Conservation (phyloP, 2,888 invertebrate species). For the Smittia aterrima region DNA sequence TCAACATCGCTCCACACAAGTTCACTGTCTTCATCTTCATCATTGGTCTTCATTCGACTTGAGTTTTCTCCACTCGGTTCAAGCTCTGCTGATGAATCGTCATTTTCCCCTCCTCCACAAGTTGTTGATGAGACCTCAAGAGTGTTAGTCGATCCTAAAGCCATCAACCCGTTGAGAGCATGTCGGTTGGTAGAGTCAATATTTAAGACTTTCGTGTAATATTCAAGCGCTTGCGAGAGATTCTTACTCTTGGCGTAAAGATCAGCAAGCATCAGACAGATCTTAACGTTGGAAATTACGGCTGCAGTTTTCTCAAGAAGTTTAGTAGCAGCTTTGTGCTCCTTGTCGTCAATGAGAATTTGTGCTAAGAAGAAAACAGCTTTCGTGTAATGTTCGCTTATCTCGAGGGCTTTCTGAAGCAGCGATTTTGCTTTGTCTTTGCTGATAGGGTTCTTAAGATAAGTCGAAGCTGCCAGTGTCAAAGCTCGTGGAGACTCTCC, state of each 20-base stretch:
- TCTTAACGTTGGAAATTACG: constrained; percentile 41
- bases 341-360: constrained; percentile 65
- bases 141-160: constrained; percentile 48
- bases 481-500: constrained; percentile 70
- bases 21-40: constrained; percentile 58
- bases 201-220: constrained; percentile 45
- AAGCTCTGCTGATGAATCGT: constrained; percentile 48
- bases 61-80: constrained; percentile 50
- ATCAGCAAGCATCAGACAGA: constrained; percentile 29
- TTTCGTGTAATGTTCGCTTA: constrained; percentile 69
- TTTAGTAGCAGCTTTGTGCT: constrained; percentile 65
- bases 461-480: constrained; percentile 71
- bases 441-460: constrained; percentile 63
- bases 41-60: constrained; percentile 53
- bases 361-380: constrained; percentile 72
- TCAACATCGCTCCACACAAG: constrained; percentile 63
- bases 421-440: constrained; percentile 63
- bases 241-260: constrained; percentile 32
- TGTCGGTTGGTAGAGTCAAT: constrained; percentile 50
- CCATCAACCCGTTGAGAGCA: constrained; percentile 50
- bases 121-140: constrained; percentile 44
- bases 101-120: constrained; percentile 48
- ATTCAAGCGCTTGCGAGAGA: constrained; percentile 1
- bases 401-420: constrained; percentile 68
- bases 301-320: constrained; percentile 64